A percentile compares a stretch with the other conserved stretches of the same genome.
Conservation (phyloP, 2,113 vertebrate species). For the Poeciliopsis retropinna region DNA sequence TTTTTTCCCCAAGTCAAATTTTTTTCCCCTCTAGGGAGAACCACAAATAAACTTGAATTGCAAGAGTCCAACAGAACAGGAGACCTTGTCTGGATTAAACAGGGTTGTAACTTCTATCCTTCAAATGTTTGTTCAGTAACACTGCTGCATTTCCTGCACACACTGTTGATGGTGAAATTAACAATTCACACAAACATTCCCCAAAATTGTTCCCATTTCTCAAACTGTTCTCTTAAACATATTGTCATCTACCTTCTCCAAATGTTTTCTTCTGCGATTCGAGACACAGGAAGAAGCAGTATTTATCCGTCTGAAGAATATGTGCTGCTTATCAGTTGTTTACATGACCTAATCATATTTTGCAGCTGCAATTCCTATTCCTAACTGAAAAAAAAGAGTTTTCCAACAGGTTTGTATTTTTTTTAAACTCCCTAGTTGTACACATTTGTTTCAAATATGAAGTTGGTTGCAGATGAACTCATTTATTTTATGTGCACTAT, state of each 20-base stretch:
- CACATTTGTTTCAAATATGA: background rate
- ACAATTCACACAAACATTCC: conserved; percentile 27
- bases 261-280: background rate
- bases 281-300: background rate
- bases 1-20: conserved; percentile 40
- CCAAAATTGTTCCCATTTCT: conserved; percentile 41
- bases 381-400: background rate
- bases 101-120: conserved; percentile 74
- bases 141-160: conserved; percentile 42
- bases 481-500: conserved; percentile 28
- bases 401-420: background rate
- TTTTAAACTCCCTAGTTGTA: background rate
- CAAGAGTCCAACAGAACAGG: conserved; percentile 38
- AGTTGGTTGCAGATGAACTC: conserved; percentile 2
- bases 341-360: background rate
- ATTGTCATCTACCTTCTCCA: background rate
- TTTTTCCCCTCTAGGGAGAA: conserved; percentile 44
- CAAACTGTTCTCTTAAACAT: conserved; percentile 13
- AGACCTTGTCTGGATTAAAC: conserved; percentile 43
- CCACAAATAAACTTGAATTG: conserved; percentile 55
- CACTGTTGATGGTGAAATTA: conserved; percentile 17
- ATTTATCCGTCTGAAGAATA: background rate
- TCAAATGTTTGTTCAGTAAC: conserved; percentile 43
- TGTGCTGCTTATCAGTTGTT: background rate
- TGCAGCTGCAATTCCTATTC: conserved; percentile 4